Conservation (phyloP, 2,113 vertebrate species). For the Plecotus auritus region DNA sequence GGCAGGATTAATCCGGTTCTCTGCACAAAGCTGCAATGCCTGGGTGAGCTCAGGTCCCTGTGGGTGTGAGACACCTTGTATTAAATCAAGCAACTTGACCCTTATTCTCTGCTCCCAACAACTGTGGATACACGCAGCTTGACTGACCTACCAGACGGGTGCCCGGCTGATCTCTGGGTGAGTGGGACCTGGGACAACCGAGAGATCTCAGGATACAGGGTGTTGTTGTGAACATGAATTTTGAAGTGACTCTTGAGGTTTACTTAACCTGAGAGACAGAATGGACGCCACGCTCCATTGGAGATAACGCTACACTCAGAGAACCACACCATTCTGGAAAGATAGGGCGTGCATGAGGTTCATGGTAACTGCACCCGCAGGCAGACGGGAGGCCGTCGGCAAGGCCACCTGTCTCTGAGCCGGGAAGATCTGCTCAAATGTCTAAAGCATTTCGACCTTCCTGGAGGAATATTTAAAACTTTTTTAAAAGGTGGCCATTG, state of each 20-base stretch:
- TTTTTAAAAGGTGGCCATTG: neutral
- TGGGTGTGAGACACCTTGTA: neutral
- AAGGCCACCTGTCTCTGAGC: neutral
- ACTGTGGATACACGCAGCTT: accelerated
- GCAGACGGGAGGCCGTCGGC: too few relatives aligned
- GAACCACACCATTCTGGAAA: accelerated
- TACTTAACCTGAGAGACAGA: neutral
- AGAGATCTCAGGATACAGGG: neutral
- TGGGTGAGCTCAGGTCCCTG: too few relatives aligned
- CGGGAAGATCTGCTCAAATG: accelerated
- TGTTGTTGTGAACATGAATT: neutral
- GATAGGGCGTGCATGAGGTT: accelerated
- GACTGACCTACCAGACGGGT: too few relatives aligned
- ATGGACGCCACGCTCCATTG: accelerated
- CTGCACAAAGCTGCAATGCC: accelerated
- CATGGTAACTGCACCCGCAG: accelerated
- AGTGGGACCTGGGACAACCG: accelerated
- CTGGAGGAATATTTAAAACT: neutral
- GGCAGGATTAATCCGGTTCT: accelerated
- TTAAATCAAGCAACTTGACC: too few relatives aligned
- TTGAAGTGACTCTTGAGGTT: neutral
- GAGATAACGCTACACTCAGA: neutral
- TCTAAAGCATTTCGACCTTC: neutral
- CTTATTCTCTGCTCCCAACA: accelerated
- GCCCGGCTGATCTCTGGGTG: accelerated